phyloP scores from a whole-genome alignment of 2,797 vertebrate genomes.

The Anabas testudineus region DNA sequence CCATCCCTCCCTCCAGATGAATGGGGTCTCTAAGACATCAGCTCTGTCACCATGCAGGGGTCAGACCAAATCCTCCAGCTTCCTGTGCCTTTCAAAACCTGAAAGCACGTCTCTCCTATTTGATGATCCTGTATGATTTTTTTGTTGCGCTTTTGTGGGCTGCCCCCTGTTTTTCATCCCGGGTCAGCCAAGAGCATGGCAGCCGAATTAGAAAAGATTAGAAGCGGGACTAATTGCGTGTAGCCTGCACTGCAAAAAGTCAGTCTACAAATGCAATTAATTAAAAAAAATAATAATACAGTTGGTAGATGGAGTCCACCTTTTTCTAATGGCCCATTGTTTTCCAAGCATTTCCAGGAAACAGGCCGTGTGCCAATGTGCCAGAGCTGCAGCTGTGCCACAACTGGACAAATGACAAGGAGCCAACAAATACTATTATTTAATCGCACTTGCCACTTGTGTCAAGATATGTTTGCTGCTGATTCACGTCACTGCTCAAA shows the following conservation, averaged over 20 bases:
- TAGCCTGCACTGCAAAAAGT: constrained; percentile 40
- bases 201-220: constrained; percentile 56
- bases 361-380: background rate
- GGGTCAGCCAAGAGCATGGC: constrained; percentile 61
- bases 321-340: constrained; percentile 4
- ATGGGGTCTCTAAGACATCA: constrained; percentile 76
- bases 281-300: background rate
- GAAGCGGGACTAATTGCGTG: constrained; percentile 46
- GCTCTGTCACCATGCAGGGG: constrained; percentile 81
- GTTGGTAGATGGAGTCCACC: background rate
- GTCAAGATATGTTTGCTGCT: background rate
- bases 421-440: background rate
- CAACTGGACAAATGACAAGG: background rate
- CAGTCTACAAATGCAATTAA: constrained; percentile 15
- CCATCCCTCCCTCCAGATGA: constrained; percentile 73
- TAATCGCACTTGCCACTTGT: background rate
- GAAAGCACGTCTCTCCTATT: constrained; percentile 75
- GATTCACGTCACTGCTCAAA: background rate
- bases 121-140: constrained; percentile 78
- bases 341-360: background rate
- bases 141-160: constrained; percentile 59
- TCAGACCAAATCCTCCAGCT: constrained; percentile 80
- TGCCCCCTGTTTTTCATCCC: constrained; percentile 42
- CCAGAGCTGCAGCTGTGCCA: no score
- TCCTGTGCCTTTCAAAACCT: constrained; percentile 78